Evolutionary conservation across 2,888 invertebrate genomes (phyloP).

Genomic region (Acheta domesticus): DNA sequence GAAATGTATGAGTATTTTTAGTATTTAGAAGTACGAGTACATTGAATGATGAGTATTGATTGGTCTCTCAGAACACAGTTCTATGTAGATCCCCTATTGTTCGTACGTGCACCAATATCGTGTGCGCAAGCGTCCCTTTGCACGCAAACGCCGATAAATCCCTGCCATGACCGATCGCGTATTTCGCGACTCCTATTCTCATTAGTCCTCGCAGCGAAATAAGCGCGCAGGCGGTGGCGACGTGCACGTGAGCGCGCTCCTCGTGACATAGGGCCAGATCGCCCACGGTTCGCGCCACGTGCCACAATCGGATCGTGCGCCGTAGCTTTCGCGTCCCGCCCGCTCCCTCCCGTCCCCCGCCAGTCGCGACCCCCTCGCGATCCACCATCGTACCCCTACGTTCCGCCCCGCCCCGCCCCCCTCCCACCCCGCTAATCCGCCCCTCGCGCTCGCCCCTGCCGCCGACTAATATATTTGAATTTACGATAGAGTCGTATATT

Average conservation of each 20-base stretch:
- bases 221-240: neutral
- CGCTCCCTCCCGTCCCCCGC: neutral
- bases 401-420: neutral
- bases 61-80: too few species aligned
- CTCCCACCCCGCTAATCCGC: neutral
- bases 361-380: neutral
- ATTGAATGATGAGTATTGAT: too few species aligned
- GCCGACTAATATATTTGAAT: constrained; percentile 5
- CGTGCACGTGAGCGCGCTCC: neutral
- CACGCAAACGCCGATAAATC: neutral
- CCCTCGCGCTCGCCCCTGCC: neutral
- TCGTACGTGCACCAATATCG: neutral
- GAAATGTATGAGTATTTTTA: too few species aligned
- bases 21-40: too few species aligned
- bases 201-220: neutral
- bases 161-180: neutral
- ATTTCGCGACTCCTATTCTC: neutral
- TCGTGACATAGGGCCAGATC: neutral
- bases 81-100: too few species aligned
- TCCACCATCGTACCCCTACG: neutral
- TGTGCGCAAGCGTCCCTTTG: neutral
- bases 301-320: too few species aligned
- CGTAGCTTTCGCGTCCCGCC: neutral
- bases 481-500: constrained; percentile 18
- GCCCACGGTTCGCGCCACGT: neutral